Evolutionary conservation across 2,113 vertebrate genomes (phyloP).

Genomic region (Pipa parva): DNA sequence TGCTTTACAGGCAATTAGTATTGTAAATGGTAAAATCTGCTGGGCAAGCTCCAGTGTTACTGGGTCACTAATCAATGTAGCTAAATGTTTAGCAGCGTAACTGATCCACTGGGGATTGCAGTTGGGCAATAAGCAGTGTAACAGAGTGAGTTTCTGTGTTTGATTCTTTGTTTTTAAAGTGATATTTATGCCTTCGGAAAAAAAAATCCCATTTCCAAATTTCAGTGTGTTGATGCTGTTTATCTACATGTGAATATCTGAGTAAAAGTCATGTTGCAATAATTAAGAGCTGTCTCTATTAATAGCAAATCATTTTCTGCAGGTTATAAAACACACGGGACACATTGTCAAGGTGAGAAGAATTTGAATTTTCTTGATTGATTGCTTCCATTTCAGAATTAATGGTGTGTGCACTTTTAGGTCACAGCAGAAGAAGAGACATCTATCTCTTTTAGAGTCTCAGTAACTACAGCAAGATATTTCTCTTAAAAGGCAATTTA

Average conservation of each 20-base stretch:
- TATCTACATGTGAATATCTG: conserved; percentile 3
- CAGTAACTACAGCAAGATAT: conserved; percentile 32
- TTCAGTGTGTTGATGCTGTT: too few species aligned
- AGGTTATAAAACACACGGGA: conserved; percentile 26
- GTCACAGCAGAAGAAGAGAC: conserved; percentile 36
- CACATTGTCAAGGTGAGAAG: conserved; percentile 35
- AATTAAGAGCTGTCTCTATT: conserved; percentile 28
- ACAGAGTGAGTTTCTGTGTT: too few species aligned
- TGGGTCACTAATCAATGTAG: too few species aligned
- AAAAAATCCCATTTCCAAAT: too few species aligned
- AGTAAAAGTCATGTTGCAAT: conserved; percentile 12
- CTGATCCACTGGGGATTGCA: too few species aligned
- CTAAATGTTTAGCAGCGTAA: too few species aligned
- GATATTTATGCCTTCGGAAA: too few species aligned
- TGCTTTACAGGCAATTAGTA: too few species aligned
- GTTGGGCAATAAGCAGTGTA: too few species aligned
- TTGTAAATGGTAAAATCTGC: too few species aligned
- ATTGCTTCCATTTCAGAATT: conserved; percentile 40
- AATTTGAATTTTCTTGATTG: conserved; percentile 42
- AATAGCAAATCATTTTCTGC: conserved; percentile 6
- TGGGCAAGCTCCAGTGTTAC: too few species aligned
- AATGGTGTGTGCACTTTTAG: conserved; percentile 40
- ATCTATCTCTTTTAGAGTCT: conserved; percentile 39
- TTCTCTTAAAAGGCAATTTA: conserved; percentile 11
- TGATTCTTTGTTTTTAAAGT: too few species aligned